Conservation (phyloP, 2,888 invertebrate species). For the Unio delphinus region DNA sequence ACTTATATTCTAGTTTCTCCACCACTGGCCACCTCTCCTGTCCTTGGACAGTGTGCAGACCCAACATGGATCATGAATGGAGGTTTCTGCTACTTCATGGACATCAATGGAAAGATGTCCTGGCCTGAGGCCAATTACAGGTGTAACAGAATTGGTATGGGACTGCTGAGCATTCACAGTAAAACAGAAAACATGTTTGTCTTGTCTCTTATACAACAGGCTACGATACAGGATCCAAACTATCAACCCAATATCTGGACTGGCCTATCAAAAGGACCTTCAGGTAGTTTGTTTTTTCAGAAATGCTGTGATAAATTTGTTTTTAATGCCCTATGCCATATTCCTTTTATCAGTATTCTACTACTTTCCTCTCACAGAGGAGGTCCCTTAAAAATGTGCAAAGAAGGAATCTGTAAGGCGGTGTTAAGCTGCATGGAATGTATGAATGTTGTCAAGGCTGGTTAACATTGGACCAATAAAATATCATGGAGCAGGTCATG, state of each 20-base stretch:
- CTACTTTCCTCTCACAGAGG: no score
- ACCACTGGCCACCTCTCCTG: conserved; percentile 22
- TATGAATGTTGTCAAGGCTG: no score
- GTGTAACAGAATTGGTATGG: conserved; percentile 40
- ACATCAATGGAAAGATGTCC: conserved; percentile 23
- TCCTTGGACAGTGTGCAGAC: conserved; percentile 33
- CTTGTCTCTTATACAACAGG: conserved; percentile 14
- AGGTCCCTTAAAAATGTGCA: no score
- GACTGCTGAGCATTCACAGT: conserved; percentile 44
- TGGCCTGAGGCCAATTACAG: conserved; percentile 51
- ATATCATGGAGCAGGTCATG: no score
- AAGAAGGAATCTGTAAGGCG: no score
- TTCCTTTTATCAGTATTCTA: no score
- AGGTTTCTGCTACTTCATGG: conserved; percentile 41
- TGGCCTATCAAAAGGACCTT: conserved; percentile 37
- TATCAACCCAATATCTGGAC: conserved; percentile 41
- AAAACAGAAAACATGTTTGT: conserved; percentile 34
- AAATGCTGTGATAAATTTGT: neutral
- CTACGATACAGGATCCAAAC: conserved; percentile 14
- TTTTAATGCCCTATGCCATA: no score
- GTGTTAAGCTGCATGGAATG: no score
- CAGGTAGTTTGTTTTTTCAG: conserved; percentile 16
- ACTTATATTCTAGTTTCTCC: conserved; percentile 1
- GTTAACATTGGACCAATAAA: no score
- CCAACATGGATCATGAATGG: conserved; percentile 15